Conservation (phyloP, 2,797 vertebrate genomes). For the Hyperoplus immaculatus region DNA sequence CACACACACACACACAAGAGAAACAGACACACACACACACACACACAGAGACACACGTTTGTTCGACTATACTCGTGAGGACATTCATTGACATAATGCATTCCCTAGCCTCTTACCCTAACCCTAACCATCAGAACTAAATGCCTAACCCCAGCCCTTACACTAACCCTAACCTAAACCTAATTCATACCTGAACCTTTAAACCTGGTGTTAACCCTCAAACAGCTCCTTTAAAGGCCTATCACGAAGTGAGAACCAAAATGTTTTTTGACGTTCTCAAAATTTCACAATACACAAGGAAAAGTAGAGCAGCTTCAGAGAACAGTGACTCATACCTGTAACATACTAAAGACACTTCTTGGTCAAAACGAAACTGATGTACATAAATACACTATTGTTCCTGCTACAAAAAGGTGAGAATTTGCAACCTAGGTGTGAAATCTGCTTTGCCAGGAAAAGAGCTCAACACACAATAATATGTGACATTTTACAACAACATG, state of each 20-base stretch:
- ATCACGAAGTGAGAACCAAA: too few species aligned
- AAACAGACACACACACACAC: too few species aligned
- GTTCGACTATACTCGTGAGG: too few species aligned
- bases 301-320: not conserved
- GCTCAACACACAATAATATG: not conserved
- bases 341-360: not conserved
- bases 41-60: not conserved
- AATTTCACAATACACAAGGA: not conserved
- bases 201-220: too few species aligned
- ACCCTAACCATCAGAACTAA: too few species aligned
- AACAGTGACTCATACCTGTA: not conserved
- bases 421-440: constrained; percentile 7
- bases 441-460: rapidly evolving
- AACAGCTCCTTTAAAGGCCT: too few species aligned
- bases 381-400: not conserved
- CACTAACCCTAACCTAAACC: not conserved
- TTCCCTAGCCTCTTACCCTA: too few species aligned
- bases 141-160: too few species aligned
- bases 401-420: constrained; percentile 2
- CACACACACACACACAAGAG: too few species aligned
- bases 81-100: too few species aligned
- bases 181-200: not conserved
- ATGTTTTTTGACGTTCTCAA: not conserved
- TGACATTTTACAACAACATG: not conserved
- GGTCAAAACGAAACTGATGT: constrained; percentile 16